Base-by-base conservation (phyloP, 2,797 vertebrate genomes). In the Melanotaenia maccullochi region DNA sequence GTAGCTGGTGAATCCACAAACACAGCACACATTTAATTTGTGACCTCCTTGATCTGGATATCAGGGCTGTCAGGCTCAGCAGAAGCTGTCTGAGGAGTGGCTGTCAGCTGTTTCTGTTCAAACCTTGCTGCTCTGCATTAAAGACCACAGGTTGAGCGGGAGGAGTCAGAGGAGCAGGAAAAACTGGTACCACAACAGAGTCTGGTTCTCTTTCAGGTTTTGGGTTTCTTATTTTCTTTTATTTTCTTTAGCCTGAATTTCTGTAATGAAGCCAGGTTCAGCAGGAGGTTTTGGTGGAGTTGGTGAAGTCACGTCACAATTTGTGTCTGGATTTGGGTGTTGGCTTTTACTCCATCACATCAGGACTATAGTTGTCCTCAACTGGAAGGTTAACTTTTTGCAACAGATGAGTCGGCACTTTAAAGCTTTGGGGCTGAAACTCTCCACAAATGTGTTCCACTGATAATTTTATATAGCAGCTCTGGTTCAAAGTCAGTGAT, bases 371-470 rank as follows among this genome's bases (percentile, higher is more conserved):
- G 32, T 52, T 12, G 11, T 59, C 56, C 54, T 52, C 18, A 9
- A 28, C 28, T 35, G 32, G 28, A 14, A 3, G 40, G 52, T 57
- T 33, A 28, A 1, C 49, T 11, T 35, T 20, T 3, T 49, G 11
- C 35, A 38, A 58, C 62, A 59, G 51, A 57, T n/a, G 40, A 32
- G 33, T 12, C 2, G 11, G 20, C 40, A 51, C 40, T 36, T 52
- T 42, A 28, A 7, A 55, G 58, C n/a, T 72, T 40, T 60, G 13
- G 11, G 55, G 20, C 14, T 44, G 9, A 82, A 83, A 76, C 32
- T 54, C 13, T 24, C 22, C 22, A n/a, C 38, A 64, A 42, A 73
- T 60, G 30, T 61, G 32, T n/a, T 13, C 22, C 28, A 13, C 11
- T 25, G 3, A 12, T 60, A 11, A 5, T 51, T 24, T 65, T 18